Base-by-base conservation (phyloP, 2,888 invertebrate genomes). In the Altica lythri region DNA sequence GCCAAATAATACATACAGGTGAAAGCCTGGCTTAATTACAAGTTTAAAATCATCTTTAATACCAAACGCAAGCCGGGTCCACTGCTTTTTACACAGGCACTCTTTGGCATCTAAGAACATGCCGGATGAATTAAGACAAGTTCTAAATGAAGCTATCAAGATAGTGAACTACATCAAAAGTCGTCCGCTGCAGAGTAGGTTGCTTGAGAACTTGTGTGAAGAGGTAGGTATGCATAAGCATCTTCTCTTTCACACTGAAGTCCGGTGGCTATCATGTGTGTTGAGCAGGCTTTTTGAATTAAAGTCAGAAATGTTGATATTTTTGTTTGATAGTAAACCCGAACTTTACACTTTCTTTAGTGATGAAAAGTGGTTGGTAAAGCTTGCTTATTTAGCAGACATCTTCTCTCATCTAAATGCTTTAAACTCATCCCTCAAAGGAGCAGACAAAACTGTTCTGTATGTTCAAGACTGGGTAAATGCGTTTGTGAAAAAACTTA, bases 371-470 rank as follows among this genome's bases (percentile, higher is more conserved):
- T 35, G 43, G 43, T 43, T 43, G 14, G 9, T 27, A 13, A 43
- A 43, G 43, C 43, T 43, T 43, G 43, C 43, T 43, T 43, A 43
- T n/a, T 43, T 29, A 13, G 43, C 43, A 14, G 43, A 43, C 6
- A 40, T 40, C 13, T 40, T 40, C 10, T 40, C 40, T 40, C 40
- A 40, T 9, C 40, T 40, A 4, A 40, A 40, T n/a, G 19, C 19
- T 40, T 40, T 40, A 19, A 40, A 40, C 40, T 40, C 9, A 40
- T 40, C 43, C 29, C 43, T 43, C 25, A 12, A 35, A 35, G 35
- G 35, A 35, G 13, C 35, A 35, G 35, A 35, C 12, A 35, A 3
- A 35, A 35, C 10, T 35, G 14, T 35, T 10, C 9, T 35, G 14
- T 35, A 35, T 35, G 35, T 14, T 35, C 35, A 35, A 35, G 35